Percentiles rank a stretch among this genome's conserved stretches.
Evolutionary conservation across 2,888 invertebrate species (phyloP).

Genomic region (Orchestes rusci): DNA sequence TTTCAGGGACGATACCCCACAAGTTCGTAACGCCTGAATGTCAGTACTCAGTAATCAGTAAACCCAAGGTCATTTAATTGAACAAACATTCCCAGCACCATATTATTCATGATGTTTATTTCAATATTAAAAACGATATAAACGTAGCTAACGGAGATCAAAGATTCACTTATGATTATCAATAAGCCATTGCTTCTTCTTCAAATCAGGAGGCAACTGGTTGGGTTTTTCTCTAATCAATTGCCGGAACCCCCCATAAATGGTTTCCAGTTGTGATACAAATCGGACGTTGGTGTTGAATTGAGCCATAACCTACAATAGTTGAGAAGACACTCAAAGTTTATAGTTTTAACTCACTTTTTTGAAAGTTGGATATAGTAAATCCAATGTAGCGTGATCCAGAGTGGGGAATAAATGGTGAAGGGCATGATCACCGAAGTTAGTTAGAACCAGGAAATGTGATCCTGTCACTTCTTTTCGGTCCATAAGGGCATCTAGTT

Average conservation of each 20-base stretch:
- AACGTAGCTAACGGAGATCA: no score
- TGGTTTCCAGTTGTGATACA: slow-evolving; percentile 51
- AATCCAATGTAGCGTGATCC: slow-evolving; percentile 66
- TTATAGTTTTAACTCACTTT: background rate
- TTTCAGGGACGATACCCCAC: no score
- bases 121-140: no score
- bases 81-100: no score
- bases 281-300: slow-evolving; percentile 51
- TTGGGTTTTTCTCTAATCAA: slow-evolving; percentile 47
- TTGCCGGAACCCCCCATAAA: slow-evolving; percentile 62
- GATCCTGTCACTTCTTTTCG: slow-evolving; percentile 60
- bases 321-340: no score
- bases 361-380: slow-evolving; percentile 55
- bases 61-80: no score
- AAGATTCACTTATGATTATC: no score
- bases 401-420: slow-evolving; percentile 80
- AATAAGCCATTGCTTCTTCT: no score
- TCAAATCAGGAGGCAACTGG: slow-evolving; percentile 32
- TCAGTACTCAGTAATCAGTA: no score
- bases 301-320: slow-evolving; percentile 48
- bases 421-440: slow-evolving; percentile 71
- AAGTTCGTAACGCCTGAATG: no score
- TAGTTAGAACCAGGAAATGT: slow-evolving; percentile 60
- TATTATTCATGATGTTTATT: no score
- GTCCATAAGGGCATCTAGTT: slow-evolving; percentile 65